Base-by-base conservation (phyloP, 2,113 vertebrate species). In the Engraulis encrasicolus region DNA sequence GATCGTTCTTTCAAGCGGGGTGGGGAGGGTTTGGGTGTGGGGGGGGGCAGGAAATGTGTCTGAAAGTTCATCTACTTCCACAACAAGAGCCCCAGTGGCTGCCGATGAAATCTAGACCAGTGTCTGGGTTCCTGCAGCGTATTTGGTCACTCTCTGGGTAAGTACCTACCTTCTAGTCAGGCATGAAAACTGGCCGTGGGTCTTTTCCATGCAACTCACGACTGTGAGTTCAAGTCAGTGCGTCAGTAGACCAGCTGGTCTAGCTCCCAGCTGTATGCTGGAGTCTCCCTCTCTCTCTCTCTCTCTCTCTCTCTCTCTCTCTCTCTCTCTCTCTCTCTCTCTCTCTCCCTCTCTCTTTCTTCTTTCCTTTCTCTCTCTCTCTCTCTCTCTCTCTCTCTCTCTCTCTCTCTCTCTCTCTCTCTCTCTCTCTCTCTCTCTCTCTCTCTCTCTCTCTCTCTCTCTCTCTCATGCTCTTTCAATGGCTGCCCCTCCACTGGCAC, bases 51-150 rank as follows among this genome's bases (percentile, higher is more conserved):
- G 58, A 31, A 31, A 66, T 31, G 58, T 66, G 58, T 66, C 58
- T 66, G 58, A 66, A 66, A 66, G 58, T 66, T 66, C 58, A 27
- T 66, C 58, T 14, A 66, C 58, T 31, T 66, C 58, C 31, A 66
- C 23, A 66, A 31, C 23, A 66, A 2, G 23, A 12, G 23, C n/a
- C 7, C 23, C 58, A 66, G 58, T 14, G 58, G n/a, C 31, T 23
- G 23, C 6, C 31, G 58, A 66, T 14, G 58, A 66, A 7, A 66
- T 31, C 58, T 31, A 66, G 7, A 66, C 58, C 23, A 27, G 15
- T 14, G 7, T 66, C 58, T 66, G 23, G 23, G n/a, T 66, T 12
- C 11, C 23, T 66, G 58, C 58, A 66, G 58, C 6, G 58, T 66
- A 27, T 66, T 66, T 31, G 23, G 58, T 66, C 58, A 66, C 58